Percentiles rank a stretch among this genome's conserved stretches.
phyloP scores from a whole-genome alignment of 2,888 invertebrate genomes.

The Amblyteles armatorius region DNA sequence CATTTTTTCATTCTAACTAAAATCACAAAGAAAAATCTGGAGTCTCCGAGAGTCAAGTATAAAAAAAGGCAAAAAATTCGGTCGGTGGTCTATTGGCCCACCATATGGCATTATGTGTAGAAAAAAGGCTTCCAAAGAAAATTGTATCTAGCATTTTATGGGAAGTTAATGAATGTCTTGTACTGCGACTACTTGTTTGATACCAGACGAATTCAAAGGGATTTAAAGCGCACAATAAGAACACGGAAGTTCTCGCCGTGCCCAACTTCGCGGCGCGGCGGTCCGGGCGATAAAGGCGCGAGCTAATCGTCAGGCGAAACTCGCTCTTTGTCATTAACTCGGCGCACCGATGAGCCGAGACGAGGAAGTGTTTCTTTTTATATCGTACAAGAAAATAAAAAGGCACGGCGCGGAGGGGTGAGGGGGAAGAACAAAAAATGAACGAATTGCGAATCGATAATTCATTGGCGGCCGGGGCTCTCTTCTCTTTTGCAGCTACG shows the following conservation, averaged over 20 bases:
- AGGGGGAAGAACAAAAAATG: constrained; percentile 38
- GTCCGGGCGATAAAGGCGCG: constrained; percentile 62
- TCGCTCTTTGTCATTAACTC: constrained; percentile 66
- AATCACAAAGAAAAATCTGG: no score
- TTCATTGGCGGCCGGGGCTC: constrained; percentile 67
- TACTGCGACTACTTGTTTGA: no score
- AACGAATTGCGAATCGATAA: constrained; percentile 71
- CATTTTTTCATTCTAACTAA: no score
- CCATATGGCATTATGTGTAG: no score
- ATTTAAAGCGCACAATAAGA: constrained; percentile 15
- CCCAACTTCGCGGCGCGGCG: constrained; percentile 12
- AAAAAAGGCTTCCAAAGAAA: no score
- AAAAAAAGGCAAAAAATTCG: no score
- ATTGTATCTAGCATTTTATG: no score
- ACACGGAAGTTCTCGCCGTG: constrained; percentile 45
- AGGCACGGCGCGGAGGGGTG: not conserved
- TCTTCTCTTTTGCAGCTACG: constrained; percentile 28
- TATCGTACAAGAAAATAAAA: constrained; percentile 52
- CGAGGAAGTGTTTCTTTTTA: constrained; percentile 58
- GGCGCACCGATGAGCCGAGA: constrained; percentile 55
- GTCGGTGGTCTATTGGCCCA: no score
- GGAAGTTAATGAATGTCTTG: no score
- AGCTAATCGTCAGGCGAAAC: constrained; percentile 61
- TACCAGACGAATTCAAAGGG: no score
- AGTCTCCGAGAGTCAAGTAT: no score